Percentiles rank a stretch among this genome's conserved stretches.
phyloP scores from a whole-genome alignment of 1,140 invertebrate species.

The Neodiprion lecontei region DNA sequence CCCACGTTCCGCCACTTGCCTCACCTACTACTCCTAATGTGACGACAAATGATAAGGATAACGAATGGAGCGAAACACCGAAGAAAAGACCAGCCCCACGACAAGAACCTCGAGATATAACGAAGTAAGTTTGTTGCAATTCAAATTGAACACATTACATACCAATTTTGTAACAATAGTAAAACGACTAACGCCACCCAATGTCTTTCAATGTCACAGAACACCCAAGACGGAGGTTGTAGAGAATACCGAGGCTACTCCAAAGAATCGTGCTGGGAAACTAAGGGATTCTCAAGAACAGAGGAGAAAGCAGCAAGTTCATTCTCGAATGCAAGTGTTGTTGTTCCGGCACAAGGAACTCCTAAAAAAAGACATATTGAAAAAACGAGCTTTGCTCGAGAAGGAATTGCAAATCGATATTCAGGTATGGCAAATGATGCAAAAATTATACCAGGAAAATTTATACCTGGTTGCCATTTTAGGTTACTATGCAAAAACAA shows the following conservation, averaged over 20 bases:
- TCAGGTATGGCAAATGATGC: slow-evolving; percentile 64
- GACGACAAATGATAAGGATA: slow-evolving; percentile 59
- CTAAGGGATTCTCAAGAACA: slow-evolving; percentile 59
- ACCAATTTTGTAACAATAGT: too few relatives aligned
- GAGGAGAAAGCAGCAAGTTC: slow-evolving; percentile 62
- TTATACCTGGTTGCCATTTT: background rate
- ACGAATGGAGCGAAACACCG: slow-evolving; percentile 67
- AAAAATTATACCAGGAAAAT: background rate
- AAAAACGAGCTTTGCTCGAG: slow-evolving; percentile 87
- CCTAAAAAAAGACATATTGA: slow-evolving; percentile 92
- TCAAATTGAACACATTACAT: background rate
- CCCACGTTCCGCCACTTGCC: slow-evolving; percentile 33
- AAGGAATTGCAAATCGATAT: slow-evolving; percentile 92
- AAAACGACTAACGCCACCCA: background rate
- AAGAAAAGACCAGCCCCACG: slow-evolving; percentile 54
- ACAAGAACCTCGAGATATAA: slow-evolving; percentile 48
- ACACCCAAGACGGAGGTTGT: slow-evolving; percentile 20
- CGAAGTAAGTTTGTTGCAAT: slow-evolving; percentile 40
- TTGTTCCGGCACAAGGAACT: slow-evolving; percentile 88
- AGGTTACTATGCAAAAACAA: too few relatives aligned
- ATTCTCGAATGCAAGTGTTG: slow-evolving; percentile 69
- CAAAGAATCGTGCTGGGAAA: slow-evolving; percentile 53
- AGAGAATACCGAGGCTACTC: slow-evolving; percentile 25
- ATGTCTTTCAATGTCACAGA: background rate
- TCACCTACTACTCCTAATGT: slow-evolving; percentile 30